Evolutionary conservation across 2,888 invertebrate species (phyloP), one percentile per base, ranked within the genome.

Genomic region (Rotaria magnacalcarata): DNA sequence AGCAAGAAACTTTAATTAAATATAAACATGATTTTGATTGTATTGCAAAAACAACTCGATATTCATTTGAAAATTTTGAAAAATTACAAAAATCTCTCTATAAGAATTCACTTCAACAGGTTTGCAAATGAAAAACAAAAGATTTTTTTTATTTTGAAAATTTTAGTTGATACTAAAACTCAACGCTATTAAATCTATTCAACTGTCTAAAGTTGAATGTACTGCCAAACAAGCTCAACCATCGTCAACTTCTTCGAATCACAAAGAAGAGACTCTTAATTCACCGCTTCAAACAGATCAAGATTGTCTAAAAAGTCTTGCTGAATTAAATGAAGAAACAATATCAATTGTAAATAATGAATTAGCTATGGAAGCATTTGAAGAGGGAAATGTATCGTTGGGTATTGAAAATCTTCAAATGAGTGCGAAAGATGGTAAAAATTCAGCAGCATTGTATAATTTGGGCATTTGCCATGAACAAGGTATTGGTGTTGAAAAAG

Each of bases 381-480:
- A 80, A 80, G 10, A 24, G 5, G 80, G 80, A 80, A 47, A 80
- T n/a, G 21, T 47, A 19, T 24, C 47, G 14, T 1, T n/a, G 1
- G 80, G 47, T n/a, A 80, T 80, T 47, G 80, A 80, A 80, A 11
- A 24, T n/a, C n/a, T 80, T 47, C 47, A 80, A 80, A 24, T 14
- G 0, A 80, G 47, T 47, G 80, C 47, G 11, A 80, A 80, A 80
- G 16, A 24, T 43, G 80, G 47, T n/a, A n/a, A n/a, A 47, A 80
- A 80, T 80, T 24, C 80, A 14, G 43, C 80, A 47, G 80, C 80
- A 47, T 80, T 80, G 2, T 80, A 80, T 47, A 80, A 80, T 47
- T 5, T 80, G 0, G 80, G 47, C 3, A 8, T 80, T 47, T 80
- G 80, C 47, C n/a, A 80, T 47, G 80, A 80, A 80, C 47, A 19